Conservation (phyloP, 1,140 invertebrate genomes). For the Drosophila willistoni region DNA sequence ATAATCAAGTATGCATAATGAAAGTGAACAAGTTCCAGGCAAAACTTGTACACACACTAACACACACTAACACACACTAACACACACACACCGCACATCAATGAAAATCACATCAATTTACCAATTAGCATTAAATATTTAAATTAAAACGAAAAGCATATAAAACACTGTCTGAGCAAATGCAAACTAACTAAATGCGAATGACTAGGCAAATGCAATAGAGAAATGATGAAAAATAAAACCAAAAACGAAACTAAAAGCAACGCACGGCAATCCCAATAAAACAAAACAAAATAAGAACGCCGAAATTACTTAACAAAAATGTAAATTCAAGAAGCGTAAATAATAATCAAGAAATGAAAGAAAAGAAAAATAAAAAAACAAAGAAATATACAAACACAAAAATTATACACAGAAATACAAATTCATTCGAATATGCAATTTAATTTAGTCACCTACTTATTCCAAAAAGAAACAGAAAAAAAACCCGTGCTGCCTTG, state of each 20-base stretch:
- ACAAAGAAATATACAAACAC: conserved; percentile 37
- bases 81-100: conserved; percentile 50
- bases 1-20: conserved; percentile 24
- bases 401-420: conserved; percentile 24
- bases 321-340: conserved; percentile 70
- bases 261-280: conserved; percentile 46
- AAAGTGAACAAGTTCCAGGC: conserved; percentile 66
- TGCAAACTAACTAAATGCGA: conserved; percentile 72
- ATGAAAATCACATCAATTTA: conserved; percentile 70
- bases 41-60: conserved; percentile 42
- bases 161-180: conserved; percentile 67
- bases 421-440: conserved; percentile 36
- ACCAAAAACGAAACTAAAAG: conserved; percentile 36
- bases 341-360: conserved; percentile 57
- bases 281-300: conserved; percentile 23
- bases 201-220: conserved; percentile 50
- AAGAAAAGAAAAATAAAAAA: conserved; percentile 42
- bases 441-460: conserved; percentile 46
- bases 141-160: conserved; percentile 27
- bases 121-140: conserved; percentile 70
- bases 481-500: neutral
- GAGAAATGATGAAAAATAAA: conserved; percentile 43
- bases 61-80: conserved; percentile 5
- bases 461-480: neutral
- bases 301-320: conserved; percentile 59